phyloP scores from a whole-genome alignment of 2,888 invertebrate genomes.

The Zonitis immaculata region DNA sequence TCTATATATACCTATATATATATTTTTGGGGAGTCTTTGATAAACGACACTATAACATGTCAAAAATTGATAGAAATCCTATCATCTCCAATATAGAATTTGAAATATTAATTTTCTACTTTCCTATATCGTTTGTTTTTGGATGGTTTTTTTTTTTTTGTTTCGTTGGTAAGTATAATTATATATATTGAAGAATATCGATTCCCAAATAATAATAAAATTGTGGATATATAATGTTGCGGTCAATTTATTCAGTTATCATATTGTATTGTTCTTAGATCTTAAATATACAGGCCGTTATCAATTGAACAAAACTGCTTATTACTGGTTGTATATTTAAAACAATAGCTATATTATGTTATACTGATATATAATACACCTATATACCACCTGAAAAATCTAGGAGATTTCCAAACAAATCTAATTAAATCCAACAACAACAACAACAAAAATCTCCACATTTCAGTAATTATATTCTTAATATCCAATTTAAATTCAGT shows the following conservation, averaged over 20 bases:
- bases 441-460: no score
- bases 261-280: conserved; percentile 34
- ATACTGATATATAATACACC: no score
- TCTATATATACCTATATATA: no score
- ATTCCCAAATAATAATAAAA: not conserved
- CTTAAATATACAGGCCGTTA: conserved; percentile 34
- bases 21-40: conserved; percentile 17
- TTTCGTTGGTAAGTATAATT: no score
- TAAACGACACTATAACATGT: conserved; percentile 31
- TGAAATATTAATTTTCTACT: conserved; percentile 20
- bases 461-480: no score
- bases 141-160: no score
- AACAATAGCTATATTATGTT: conserved; percentile 34
- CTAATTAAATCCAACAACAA: no score
- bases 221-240: conserved; percentile 4
- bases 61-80: conserved; percentile 29
- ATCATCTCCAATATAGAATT: conserved; percentile 10
- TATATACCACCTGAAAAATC: no score
- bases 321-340: conserved; percentile 35
- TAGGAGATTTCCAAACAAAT: no score
- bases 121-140: no score
- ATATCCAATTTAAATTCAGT: no score
- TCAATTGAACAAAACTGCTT: conserved; percentile 38
- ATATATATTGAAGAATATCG: no score
- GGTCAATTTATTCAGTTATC: conserved; percentile 26